Base-by-base conservation (phyloP, 2,113 vertebrate genomes). In the Pelmatolapia mariae region DNA sequence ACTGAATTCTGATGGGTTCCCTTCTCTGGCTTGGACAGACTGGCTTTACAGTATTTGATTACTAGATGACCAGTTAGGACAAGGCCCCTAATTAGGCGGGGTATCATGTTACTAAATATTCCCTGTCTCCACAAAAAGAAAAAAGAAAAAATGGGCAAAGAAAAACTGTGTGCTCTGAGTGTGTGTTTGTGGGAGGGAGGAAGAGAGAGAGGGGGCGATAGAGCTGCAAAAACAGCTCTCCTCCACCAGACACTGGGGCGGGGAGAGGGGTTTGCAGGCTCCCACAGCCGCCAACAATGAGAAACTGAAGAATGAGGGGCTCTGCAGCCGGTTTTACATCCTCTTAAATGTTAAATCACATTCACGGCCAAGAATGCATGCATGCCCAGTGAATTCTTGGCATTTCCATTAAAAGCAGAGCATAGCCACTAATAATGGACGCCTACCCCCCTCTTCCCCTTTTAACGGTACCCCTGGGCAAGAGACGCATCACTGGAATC, bases 401-500 rank as follows among this genome's bases (percentile, higher is more conserved):
- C 87, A 88, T 89, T 83, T 88, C 47, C 61, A 63, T 81, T 19
- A 56, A 90, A 85, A 86, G 78, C 71, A 53, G 12, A 50, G 24
- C 24, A 86, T 54, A 82, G 84, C 43, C 53, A 79, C 81, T 68
- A 81, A 88, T 89, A 84, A 93, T 78, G 84, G 86, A 78, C 84
- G 7, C 43, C 19, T 16, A 38, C 50, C 56, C 16, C 38, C 36
- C 63, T 22, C 38, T 31, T 18, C 57, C 22, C 29, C 29, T 22
- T 85, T 59, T 76, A 80, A 92, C 86, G 52, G 86, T 81, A 89
- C 86, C 84, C 57, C 52, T 57, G 83, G 89, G 86, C 87, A 80
- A 90, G 88, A 93, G 89, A 89, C 85, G 84, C 88, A 92, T 92
- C 88, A 85, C 81, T 93, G 91, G 88, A 91, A 90, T 93, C 91